Percentiles rank a stretch among this genome's conserved stretches.
These are phyloP conservation scores for Cryptophagus acutangulus DNA, from an alignment of 2,888 invertebrate genomes.

Conservation along the genomic window DNA sequence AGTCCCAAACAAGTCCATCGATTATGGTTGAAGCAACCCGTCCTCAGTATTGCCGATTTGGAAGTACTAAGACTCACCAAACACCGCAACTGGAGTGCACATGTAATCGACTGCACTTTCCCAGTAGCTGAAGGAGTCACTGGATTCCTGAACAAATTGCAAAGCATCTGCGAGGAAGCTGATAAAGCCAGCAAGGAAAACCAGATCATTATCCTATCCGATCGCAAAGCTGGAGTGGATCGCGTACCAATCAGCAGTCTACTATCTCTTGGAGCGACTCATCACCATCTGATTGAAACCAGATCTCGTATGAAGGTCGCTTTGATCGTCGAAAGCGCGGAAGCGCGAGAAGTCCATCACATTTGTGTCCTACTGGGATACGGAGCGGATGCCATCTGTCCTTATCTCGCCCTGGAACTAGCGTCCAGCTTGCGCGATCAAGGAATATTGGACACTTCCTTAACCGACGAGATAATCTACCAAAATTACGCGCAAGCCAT, in stretches of 20 bases:
- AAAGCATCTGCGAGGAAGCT: slow-evolving; percentile 75
- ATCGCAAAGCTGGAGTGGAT: slow-evolving; percentile 60
- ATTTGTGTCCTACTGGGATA: slow-evolving; percentile 92
- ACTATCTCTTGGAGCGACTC: slow-evolving; percentile 79
- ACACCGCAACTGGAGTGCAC: slow-evolving; percentile 84
- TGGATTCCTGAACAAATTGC: slow-evolving; percentile 71
- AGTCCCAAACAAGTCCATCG: slow-evolving; percentile 79
- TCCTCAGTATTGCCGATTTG: slow-evolving; percentile 85
- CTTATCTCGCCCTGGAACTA: slow-evolving; percentile 93
- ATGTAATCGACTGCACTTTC: slow-evolving; percentile 80
- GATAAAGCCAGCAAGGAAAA: slow-evolving; percentile 61
- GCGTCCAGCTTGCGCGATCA: slow-evolving; percentile 82
- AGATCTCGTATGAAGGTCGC: slow-evolving; percentile 95
- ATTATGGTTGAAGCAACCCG: slow-evolving; percentile 89
- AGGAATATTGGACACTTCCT: slow-evolving; percentile 70
- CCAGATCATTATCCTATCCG: slow-evolving; percentile 84
- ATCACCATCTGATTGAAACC: slow-evolving; percentile 92
- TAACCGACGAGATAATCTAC: slow-evolving; percentile 78
- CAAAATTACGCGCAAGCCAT: slow-evolving; percentile 80
- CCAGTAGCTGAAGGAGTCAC: slow-evolving; percentile 65
- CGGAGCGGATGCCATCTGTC: slow-evolving; percentile 97
- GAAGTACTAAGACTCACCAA: slow-evolving; percentile 78
- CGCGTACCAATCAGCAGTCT: slow-evolving; percentile 75
- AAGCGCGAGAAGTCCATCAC: slow-evolving; percentile 94
- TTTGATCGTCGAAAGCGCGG: slow-evolving; percentile 90